Conservation (phyloP, 2,113 vertebrate species). For the Actenoides hombroni region DNA sequence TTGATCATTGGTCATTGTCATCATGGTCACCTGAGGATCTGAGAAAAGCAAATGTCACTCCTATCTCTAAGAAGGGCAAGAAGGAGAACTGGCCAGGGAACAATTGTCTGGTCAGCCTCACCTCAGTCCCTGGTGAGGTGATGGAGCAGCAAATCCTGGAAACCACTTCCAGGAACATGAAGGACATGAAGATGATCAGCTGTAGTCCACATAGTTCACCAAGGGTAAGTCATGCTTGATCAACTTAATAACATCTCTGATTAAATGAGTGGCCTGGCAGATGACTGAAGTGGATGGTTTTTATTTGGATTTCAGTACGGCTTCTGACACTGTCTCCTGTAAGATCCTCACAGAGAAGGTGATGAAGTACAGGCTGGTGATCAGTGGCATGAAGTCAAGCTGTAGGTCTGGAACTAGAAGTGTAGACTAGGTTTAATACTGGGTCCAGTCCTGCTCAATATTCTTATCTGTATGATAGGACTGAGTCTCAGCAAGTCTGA, state of each 20-base stretch:
- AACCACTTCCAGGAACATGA: background rate
- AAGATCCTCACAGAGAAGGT: background rate
- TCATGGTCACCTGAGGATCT: background rate
- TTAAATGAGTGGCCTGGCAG: background rate
- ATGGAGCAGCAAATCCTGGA: background rate
- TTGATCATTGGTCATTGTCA: background rate
- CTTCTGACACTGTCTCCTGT: accelerated
- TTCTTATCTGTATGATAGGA: background rate
- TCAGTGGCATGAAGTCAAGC: background rate
- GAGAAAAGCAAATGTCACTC: background rate
- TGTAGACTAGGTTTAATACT: background rate
- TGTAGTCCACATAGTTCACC: background rate
- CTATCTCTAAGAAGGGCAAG: background rate
- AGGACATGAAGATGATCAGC: background rate
- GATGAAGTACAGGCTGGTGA: background rate
- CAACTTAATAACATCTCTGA: background rate
- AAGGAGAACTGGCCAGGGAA: background rate
- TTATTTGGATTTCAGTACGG: background rate
- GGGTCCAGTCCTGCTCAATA: background rate
- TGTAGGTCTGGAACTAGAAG: background rate
- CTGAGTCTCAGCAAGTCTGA: background rate
- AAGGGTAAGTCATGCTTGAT: background rate
- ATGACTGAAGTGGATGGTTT: background rate
- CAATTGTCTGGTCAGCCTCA: background rate
- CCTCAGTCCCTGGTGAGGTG: background rate